Evolutionary conservation across 2,888 invertebrate species (phyloP).

Genomic region (Idaea dimidiata): DNA sequence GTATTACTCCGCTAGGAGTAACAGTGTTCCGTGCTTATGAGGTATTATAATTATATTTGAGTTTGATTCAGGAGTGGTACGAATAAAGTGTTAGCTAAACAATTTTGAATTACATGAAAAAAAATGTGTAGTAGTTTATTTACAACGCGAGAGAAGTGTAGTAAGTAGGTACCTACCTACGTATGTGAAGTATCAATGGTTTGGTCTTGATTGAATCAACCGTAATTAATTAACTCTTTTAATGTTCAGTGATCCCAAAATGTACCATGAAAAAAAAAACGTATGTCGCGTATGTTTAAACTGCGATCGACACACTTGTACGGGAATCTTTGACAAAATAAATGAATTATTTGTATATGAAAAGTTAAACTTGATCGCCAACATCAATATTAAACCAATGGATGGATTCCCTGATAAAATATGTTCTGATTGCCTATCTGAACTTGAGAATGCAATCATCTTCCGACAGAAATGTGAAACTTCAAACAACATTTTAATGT

Average conservation of each 20-base stretch:
- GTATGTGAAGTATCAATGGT: no score
- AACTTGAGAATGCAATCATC: slow-evolving; percentile 52
- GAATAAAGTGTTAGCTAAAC: no score
- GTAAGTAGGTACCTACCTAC: no score
- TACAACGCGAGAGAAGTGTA: no score
- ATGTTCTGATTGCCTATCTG: slow-evolving; percentile 55
- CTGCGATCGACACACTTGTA: slow-evolving; percentile 22
- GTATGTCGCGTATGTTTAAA: slow-evolving; percentile 57
- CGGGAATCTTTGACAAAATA: not conserved
- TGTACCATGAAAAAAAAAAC: not conserved
- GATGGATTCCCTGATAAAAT: slow-evolving; percentile 63
- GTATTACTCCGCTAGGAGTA: no score
- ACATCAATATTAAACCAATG: slow-evolving; percentile 47
- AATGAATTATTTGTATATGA: slow-evolving; percentile 40
- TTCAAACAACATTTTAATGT: slow-evolving; percentile 45
- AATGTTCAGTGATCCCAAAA: not conserved
- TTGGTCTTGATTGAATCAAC: no score
- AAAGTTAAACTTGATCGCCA: slow-evolving; percentile 53
- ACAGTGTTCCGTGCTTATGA: no score
- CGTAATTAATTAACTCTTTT: no score
- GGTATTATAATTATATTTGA: no score
- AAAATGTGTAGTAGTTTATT: no score
- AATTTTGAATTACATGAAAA: no score
- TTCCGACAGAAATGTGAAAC: slow-evolving; percentile 61
- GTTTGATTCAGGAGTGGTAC: no score